Conservation (phyloP, 2,113 vertebrate species). For the Prionailurus bengalensis region DNA sequence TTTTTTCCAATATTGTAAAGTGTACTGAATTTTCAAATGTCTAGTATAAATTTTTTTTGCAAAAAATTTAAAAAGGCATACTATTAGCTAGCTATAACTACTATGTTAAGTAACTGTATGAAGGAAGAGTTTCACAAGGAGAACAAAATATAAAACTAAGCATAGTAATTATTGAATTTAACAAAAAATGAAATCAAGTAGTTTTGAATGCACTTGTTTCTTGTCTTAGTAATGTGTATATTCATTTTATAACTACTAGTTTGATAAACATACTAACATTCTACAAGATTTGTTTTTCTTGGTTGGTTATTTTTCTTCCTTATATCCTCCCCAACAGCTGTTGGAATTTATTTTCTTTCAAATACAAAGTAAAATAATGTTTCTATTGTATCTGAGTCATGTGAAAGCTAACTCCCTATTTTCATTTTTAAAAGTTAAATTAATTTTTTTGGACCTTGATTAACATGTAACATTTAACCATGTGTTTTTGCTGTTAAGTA, state of each 20-base stretch:
- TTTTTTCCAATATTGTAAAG: slow-evolving; percentile 79
- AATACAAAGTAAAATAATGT: slow-evolving; percentile 61
- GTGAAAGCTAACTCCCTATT: slow-evolving; percentile 58
- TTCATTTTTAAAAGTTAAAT: slow-evolving; percentile 56
- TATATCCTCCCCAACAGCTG: not conserved
- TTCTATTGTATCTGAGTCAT: slow-evolving; percentile 49
- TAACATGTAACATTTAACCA: slow-evolving; percentile 65
- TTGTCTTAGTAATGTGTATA: slow-evolving; percentile 71
- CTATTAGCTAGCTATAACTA: slow-evolving; percentile 81
- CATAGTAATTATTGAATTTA: slow-evolving; percentile 78
- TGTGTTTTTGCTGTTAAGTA: slow-evolving; percentile 63
- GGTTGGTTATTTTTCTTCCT: slow-evolving; percentile 6
- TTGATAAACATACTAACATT: slow-evolving; percentile 64
- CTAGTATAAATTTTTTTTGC: slow-evolving; percentile 79
- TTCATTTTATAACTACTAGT: slow-evolving; percentile 67
- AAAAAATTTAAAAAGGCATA: slow-evolving; percentile 85
- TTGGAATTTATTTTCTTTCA: slow-evolving; percentile 61
- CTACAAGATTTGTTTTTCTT: slow-evolving; percentile 38
- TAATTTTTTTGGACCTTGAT: slow-evolving; percentile 59
- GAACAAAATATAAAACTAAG: slow-evolving; percentile 85
- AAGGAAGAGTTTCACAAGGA: slow-evolving; percentile 86
- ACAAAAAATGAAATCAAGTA: slow-evolving; percentile 84
- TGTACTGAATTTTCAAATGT: slow-evolving; percentile 83
- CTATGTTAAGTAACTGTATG: slow-evolving; percentile 73
- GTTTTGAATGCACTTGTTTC: slow-evolving; percentile 79